Percentiles rank a stretch among this genome's conserved stretches.
phyloP scores from a whole-genome alignment of 2,797 vertebrate species.

The Phylloscopus collybita region DNA sequence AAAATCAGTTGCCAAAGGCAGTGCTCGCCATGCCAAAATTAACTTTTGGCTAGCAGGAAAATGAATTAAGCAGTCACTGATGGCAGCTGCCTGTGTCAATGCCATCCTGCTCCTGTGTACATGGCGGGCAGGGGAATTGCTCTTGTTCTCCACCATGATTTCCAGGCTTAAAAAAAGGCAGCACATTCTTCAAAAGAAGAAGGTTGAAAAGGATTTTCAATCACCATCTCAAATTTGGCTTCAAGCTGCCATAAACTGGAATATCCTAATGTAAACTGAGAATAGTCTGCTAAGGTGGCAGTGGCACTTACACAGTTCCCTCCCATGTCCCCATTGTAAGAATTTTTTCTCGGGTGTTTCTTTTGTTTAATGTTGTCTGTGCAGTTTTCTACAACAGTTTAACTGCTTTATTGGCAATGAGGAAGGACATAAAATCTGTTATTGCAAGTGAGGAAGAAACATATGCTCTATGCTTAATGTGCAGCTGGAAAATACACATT shows the following conservation, averaged over 20 bases:
- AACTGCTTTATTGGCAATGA: conserved; percentile 1
- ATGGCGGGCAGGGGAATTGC: neutral
- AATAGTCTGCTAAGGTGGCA: neutral
- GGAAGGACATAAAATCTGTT: conserved; percentile 9
- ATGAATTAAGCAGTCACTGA: neutral
- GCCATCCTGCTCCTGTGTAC: rapidly evolving
- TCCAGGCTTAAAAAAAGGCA: neutral
- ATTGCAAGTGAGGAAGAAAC: neutral
- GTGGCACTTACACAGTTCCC: neutral
- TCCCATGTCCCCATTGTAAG: neutral
- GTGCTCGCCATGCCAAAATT: neutral
- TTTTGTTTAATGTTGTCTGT: neutral
- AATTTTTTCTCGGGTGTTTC: neutral
- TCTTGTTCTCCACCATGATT: neutral
- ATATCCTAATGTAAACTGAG: neutral
- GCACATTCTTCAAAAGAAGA: neutral
- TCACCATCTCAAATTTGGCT: neutral
- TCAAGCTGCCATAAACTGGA: neutral
- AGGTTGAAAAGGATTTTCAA: neutral
- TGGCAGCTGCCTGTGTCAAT: neutral
- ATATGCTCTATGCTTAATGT: neutral
- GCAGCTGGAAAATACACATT: neutral
- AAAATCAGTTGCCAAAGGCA: neutral
- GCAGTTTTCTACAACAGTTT: neutral
- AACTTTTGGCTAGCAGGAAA: neutral